Base-by-base conservation (phyloP, 2,888 invertebrate genomes). In the Cordylochernes scorpioides region DNA sequence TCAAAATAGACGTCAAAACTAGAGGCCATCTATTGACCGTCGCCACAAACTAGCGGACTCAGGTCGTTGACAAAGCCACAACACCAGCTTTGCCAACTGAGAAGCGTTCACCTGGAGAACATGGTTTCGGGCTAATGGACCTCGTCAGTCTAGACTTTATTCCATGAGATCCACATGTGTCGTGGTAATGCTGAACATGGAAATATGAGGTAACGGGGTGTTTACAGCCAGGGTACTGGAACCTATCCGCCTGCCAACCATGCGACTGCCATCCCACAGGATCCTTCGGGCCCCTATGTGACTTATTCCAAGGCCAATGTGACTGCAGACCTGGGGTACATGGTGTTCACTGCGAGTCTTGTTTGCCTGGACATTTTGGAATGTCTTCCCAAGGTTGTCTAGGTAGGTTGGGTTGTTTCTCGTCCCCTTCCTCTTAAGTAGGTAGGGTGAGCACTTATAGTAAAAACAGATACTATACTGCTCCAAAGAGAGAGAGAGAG, bases 301-400 rank as follows among this genome's bases (percentile, higher is more conserved):
- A 82, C 48, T 63, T 67, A 4, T 57, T 57, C 39, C 66, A 64
- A 3, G 82, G 84, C 1, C 64, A 67, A 35, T 86, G 84, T 53
- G 42, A 41, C 30, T 57, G 55, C 38, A 55, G 54, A 16, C 46
- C 47, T 7, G 58, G 58, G 7, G 54, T 60, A 22, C 50, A 51
- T 3, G 58, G 58, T 18, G 43, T 49, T 3, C 46, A 44, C 14
- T 61, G 60, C 44, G 56, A 58, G 39, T 43, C 46, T 18, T 60
- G 60, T 43, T 44, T 49, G 25, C 45, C 49, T 7, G 50, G 51
- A 30, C 53, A 52, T 45, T 61, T 47, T 40, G 60, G 59, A 8
- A 58, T 59, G 44, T 51, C 55, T 4, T 27, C 36, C 3, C 41
- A 46, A 15, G 61, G 61, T 13, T 61, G 61, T 42, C 44, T 46